A percentile compares a stretch with the other conserved stretches of the same genome.
These are phyloP conservation scores for Gallinago solitaria DNA, from an alignment of 2,797 vertebrate genomes.

Conservation along the genomic window DNA sequence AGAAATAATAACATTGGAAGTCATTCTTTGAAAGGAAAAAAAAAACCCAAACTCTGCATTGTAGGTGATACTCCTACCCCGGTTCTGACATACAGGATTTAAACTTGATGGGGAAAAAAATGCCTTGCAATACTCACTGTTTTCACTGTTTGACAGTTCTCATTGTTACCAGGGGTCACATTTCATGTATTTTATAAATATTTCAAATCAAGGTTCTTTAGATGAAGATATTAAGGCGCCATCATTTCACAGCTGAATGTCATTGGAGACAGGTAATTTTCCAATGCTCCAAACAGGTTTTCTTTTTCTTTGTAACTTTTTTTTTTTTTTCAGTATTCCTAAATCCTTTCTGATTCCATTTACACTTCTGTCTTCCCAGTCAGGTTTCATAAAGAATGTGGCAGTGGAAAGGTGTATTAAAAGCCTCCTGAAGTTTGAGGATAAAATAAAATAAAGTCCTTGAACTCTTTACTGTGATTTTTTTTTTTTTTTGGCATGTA, in stretches of 20 bases:
- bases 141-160: conserved; percentile 15
- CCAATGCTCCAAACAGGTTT: neutral
- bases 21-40: neutral
- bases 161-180: neutral
- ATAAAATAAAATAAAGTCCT: neutral
- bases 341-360: neutral
- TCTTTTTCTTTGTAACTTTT: neutral
- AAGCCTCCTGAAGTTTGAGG: neutral
- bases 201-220: conserved; percentile 22
- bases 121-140: neutral
- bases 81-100: neutral
- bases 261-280: conserved; percentile 33
- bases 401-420: neutral
- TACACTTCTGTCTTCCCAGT: neutral
- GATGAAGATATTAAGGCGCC: conserved; percentile 14
- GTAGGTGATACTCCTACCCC: neutral
- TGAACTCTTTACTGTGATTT: neutral
- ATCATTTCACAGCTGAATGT: conserved; percentile 21
- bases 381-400: neutral
- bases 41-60: neutral
- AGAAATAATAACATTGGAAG: neutral
- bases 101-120: neutral
- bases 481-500: neutral
- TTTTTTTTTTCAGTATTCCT: conserved; percentile 5
- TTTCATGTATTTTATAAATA: conserved; percentile 42